phyloP scores from a whole-genome alignment of 2,888 invertebrate species.

The Deilephila elpenor region DNA sequence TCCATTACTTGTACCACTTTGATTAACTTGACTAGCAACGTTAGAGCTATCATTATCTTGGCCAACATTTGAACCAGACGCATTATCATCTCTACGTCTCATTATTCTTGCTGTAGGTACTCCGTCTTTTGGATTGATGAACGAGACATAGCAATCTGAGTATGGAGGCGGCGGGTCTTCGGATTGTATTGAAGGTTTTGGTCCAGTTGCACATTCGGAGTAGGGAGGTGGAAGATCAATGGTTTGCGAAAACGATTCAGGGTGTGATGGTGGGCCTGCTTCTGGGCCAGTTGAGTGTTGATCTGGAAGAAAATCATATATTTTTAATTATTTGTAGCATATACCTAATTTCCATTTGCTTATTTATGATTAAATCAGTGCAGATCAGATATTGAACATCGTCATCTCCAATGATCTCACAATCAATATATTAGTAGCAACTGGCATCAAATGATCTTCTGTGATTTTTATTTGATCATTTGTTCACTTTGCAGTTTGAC shows the following conservation, averaged over 20 bases:
- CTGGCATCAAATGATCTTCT: too few species aligned
- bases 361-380: too few species aligned
- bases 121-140: conserved; percentile 54
- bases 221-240: conserved; percentile 68
- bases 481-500: too few species aligned
- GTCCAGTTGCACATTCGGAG: conserved; percentile 50
- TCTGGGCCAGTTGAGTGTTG: conserved; percentile 36
- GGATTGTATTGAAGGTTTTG: conserved; percentile 28
- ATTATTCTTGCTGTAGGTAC: background rate
- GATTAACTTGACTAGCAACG: background rate
- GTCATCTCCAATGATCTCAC: too few species aligned
- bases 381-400: too few species aligned
- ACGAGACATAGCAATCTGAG: conserved; percentile 63
- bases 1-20: background rate
- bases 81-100: background rate
- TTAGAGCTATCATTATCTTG: background rate
- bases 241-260: conserved; percentile 34
- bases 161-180: conserved; percentile 74
- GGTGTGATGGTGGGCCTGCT: conserved; percentile 33
- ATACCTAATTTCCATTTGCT: too few species aligned
- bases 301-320: conserved; percentile 40
- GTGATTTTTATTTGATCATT: too few species aligned
- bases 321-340: too few species aligned
- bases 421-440: too few species aligned
- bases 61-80: background rate